Base-by-base conservation (phyloP, 2,113 vertebrate species). In the Xiphophorus hellerii region DNA sequence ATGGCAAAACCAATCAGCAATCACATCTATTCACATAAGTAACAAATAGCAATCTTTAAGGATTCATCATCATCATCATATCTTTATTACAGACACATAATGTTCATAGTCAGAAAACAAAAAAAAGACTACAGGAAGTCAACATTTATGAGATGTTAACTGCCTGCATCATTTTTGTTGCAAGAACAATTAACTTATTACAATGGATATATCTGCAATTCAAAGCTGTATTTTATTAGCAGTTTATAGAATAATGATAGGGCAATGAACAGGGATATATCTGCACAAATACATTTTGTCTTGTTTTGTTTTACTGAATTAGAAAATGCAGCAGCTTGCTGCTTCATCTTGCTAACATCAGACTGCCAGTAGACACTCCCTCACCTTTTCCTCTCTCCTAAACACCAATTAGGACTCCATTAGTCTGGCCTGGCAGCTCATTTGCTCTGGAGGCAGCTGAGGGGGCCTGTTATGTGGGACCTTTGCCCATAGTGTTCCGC, bases 341-440 rank as follows among this genome's bases (percentile, higher is more conserved):
- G 83, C 71, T 89, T 82, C 69, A 70, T 79, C 76, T 82, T 71
- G 70, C 74, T 65, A 84, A 83, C 76, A 88, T 81, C 88, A 83
- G 71, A 75, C 79, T 85, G 80, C 84, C 74, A 78, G 85, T 73
- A 88, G 84, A 89, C 85, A 81, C 85, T 90, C 87, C 87, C 90
- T 93, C 86, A 93, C 92, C 91, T 93, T 93, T 88, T 84, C 85
- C 91, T 91, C 83, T 96, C 95, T 96, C 95, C 96, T 98, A 97
- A 98, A 98, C 94, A 95, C 96, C 97, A 98, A 97, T 99, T 97
- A 99, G 98, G 96, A 96, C 95, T 98, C 96, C 95, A 97, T 98
- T 98, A 98, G 96, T 95, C 93, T 93, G 95, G 82, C 94, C 92
- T 97, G 98, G 96, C 97, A 98, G 96, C 95, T 97, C 96, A 96